Conservation (phyloP, 2,888 invertebrate genomes). For the Invenusta paracnida region DNA sequence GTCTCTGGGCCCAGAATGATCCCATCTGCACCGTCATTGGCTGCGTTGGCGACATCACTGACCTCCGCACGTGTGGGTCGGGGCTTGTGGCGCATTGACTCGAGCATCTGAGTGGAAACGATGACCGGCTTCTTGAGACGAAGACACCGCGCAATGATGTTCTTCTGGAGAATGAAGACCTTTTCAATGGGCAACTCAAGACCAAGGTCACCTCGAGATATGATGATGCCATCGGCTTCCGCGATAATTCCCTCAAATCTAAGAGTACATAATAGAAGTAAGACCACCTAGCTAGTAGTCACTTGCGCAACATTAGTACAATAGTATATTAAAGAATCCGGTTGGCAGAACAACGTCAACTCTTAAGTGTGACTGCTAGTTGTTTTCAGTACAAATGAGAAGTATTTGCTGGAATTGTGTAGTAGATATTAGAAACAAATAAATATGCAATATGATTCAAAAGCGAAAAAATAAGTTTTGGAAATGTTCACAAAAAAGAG, state of each 20-base stretch:
- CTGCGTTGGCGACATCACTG: constrained; percentile 44
- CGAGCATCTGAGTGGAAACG: constrained; percentile 40
- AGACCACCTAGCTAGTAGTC: too few species aligned
- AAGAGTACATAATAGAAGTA: not conserved
- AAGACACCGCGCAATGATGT: constrained; percentile 41
- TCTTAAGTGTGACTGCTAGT: too few species aligned
- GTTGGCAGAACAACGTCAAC: too few species aligned
- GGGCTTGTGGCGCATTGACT: constrained; percentile 43
- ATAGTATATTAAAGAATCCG: too few species aligned
- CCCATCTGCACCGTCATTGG: constrained; percentile 43
- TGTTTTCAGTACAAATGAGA: too few species aligned
- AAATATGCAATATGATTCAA: too few species aligned
- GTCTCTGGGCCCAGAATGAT: constrained; percentile 41
- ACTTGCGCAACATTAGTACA: too few species aligned
- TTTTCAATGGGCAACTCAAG: constrained; percentile 40
- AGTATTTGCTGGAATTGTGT: too few species aligned
- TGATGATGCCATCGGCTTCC: constrained; percentile 40
- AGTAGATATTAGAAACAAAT: too few species aligned
- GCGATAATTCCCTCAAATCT: constrained; percentile 40
- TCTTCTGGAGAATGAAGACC: constrained; percentile 41
- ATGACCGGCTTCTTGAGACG: constrained; percentile 38
- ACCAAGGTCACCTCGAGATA: constrained; percentile 39
- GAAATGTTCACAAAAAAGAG: too few species aligned
- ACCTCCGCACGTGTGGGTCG: constrained; percentile 41
- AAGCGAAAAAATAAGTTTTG: too few species aligned